These are phyloP conservation scores for Sminthurinus aureus DNA, from an alignment of 2,888 invertebrate genomes.

Conservation along the genomic window DNA sequence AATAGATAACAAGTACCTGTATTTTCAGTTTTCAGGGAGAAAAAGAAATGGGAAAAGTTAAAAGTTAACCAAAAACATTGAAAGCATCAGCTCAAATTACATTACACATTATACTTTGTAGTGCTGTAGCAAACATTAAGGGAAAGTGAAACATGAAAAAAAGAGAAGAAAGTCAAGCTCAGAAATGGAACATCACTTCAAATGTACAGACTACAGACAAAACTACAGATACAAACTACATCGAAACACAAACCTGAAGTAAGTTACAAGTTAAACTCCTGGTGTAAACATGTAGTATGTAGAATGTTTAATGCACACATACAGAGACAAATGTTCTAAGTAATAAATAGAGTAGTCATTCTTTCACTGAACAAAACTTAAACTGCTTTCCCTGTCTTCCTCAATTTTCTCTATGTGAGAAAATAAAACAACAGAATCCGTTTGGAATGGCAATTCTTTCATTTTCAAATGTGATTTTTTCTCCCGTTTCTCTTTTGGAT, in stretches of 20 bases:
- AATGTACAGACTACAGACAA: neutral
- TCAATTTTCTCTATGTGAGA: too few species aligned
- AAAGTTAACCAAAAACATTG: neutral
- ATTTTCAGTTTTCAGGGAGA: neutral
- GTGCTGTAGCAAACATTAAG: too few species aligned
- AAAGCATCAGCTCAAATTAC: neutral
- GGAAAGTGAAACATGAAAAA: too few species aligned
- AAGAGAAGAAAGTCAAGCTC: neutral
- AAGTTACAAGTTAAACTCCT: conserved; percentile 8
- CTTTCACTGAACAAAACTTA: neutral
- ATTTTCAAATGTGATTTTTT: conserved; percentile 9
- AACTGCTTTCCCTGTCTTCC: neutral
- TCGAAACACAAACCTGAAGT: neutral
- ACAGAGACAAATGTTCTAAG: neutral
- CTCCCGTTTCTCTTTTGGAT: neutral
- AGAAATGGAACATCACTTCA: neutral
- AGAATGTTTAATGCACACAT: neutral
- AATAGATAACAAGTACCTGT: too few species aligned
- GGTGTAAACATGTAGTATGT: neutral
- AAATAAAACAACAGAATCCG: conserved; percentile 9
- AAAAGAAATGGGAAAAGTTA: neutral
- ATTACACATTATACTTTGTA: neutral
- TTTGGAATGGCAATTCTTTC: conserved; percentile 25
- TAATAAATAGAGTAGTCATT: neutral
- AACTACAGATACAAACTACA: too few species aligned